These are phyloP conservation scores for Vidua macroura DNA, from an alignment of 2,113 vertebrate genomes.

Conservation along the genomic window DNA sequence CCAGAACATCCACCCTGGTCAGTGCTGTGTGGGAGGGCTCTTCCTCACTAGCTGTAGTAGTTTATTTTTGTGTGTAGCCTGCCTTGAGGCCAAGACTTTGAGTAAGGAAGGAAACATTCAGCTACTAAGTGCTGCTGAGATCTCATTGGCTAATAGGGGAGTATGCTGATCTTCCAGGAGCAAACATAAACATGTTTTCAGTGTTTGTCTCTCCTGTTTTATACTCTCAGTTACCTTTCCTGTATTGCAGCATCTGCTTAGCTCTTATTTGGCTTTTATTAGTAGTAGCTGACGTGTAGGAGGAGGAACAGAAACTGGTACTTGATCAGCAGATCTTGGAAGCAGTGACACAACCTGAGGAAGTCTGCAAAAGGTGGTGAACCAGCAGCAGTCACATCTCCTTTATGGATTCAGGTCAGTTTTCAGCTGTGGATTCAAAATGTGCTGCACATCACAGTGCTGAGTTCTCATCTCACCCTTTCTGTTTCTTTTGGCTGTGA, in stretches of 20 bases:
- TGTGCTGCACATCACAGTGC: rapidly evolving
- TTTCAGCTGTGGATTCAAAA: neutral
- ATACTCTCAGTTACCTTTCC: slow-evolving; percentile 29
- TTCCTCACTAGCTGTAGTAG: neutral
- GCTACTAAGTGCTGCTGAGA: neutral
- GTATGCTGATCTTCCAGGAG: neutral
- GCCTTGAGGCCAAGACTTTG: neutral
- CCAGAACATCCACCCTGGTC: neutral
- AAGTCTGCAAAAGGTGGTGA: neutral
- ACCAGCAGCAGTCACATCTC: neutral
- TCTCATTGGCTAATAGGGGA: neutral
- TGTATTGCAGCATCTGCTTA: slow-evolving; percentile 34
- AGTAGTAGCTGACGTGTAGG: neutral
- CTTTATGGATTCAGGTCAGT: neutral
- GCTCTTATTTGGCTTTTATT: neutral
- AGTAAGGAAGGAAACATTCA: neutral
- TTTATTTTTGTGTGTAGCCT: neutral
- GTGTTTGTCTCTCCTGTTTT: neutral
- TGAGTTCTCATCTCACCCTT: neutral
- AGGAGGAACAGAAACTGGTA: slow-evolving; percentile 13
- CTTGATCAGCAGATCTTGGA: neutral
- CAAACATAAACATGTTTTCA: slow-evolving; percentile 3
- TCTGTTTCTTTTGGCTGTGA: neutral
- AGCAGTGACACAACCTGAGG: neutral
- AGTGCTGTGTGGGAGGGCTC: neutral